These are phyloP conservation scores for Ptilonorhynchus violaceus DNA, from an alignment of 2,113 vertebrate species.

Conservation along the genomic window DNA sequence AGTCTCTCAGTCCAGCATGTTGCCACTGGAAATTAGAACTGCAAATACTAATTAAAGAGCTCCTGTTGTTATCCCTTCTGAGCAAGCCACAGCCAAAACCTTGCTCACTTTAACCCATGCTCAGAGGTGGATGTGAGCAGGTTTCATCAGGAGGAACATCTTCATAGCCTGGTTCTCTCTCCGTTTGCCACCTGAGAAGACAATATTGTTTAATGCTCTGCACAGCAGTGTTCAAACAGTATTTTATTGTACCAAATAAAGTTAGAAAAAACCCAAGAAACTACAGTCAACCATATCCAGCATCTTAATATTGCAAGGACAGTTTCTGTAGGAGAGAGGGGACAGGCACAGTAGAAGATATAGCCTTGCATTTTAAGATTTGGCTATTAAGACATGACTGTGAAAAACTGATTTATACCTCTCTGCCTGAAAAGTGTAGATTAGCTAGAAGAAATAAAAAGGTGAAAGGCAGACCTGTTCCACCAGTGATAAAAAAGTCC, in stretches of 20 bases:
- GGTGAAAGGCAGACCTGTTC: neutral
- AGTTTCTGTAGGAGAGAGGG: neutral
- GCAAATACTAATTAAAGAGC: neutral
- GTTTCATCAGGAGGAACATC: neutral
- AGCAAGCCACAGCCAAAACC: neutral
- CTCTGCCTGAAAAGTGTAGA: neutral
- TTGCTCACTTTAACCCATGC: neutral
- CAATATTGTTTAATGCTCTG: neutral
- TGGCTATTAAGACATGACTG: neutral
- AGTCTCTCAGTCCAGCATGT: neutral
- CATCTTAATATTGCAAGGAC: neutral
- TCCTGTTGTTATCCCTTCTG: neutral
- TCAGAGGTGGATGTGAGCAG: neutral
- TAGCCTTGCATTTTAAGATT: neutral
- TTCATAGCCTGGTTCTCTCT: neutral
- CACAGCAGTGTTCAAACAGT: neutral
- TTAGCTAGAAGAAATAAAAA: neutral
- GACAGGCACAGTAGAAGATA: rapidly evolving
- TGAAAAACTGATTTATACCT: neutral
- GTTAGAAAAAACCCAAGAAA: neutral
- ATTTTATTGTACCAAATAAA: neutral
- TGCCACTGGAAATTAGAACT: neutral
- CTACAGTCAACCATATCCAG: neutral
- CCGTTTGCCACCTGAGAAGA: neutral
- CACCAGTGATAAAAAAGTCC: neutral